Base-by-base conservation (phyloP, 2,888 invertebrate genomes). In the Griposia aprilina region DNA sequence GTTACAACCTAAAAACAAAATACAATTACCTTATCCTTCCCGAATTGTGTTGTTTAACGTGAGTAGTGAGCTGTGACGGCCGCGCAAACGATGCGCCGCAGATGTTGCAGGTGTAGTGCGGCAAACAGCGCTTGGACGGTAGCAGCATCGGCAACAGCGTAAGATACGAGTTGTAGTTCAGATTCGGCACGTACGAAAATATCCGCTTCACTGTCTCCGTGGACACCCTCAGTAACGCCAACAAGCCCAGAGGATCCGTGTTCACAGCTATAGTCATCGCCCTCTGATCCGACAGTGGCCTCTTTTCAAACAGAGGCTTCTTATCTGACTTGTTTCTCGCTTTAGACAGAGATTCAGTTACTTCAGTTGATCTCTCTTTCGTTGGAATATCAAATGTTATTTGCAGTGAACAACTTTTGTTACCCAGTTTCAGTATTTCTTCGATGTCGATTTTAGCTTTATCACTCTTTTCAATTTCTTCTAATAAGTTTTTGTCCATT, bases 241-340 rank as follows among this genome's bases (percentile, higher is more conserved):
- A 72, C 20, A 96, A 83, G 17, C 95, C 93, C 1, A 96, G 76
- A 13, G 96, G 96, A 70, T 96, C 96, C 7, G 96, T 96, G 76
- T 96, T 96, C n/a, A 95, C 94, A 6, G 94, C 95, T 77, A 94
- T 94, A 0, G 94, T 93, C 86, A 93, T 92, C 60, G 73, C 60
- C 15, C 23, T 62, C 30, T 76, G 67, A 57, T 68, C 48, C 15
- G 60, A 23, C 0, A 13, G 8, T 30, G 62, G 17, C 45, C 75
- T 74, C 45, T 83, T 69, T 65, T 72, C 72, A 36, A 80, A 26
- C 6, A 75, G 3, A 60, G 72, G 5, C 11, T 68, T 79, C 60
- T 75, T 80, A 67, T 72, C 74, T 26, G 48, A 26, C 1, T 86
- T 81, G 4, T 78, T 52, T 63, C 60, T 77, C 13, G 89, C 76